These are phyloP conservation scores for Portunus trituberculatus DNA, from an alignment of 1,140 invertebrate genomes.

Conservation along the genomic window DNA sequence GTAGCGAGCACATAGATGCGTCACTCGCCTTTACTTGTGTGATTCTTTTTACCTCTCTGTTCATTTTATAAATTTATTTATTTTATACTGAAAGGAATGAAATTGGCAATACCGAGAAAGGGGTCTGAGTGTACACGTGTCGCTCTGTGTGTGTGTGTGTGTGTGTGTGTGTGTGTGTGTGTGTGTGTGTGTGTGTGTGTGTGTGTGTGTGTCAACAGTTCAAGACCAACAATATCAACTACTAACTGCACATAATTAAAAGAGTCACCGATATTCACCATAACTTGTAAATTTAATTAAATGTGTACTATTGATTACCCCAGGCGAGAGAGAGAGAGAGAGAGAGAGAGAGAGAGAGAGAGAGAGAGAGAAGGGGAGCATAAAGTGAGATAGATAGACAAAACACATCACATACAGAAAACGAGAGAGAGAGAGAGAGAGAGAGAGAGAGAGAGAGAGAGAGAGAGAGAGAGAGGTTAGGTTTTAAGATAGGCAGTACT, in stretches of 20 bases:
- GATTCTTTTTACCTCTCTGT: background rate
- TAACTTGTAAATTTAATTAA: background rate
- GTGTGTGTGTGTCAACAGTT: background rate
- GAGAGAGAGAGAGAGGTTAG: background rate
- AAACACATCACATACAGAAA: no score
- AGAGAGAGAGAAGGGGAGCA: slow-evolving; percentile 34
- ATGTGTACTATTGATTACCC: background rate
- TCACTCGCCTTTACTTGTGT: no score
- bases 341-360: slow-evolving; percentile 37
- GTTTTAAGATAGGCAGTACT: no score
- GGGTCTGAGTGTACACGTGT: background rate
- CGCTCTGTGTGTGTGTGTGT: slow-evolving; percentile 34
- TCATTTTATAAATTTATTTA: no score
- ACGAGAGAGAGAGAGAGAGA: no score
- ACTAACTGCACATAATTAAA: background rate
- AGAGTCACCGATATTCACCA: background rate
- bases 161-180: slow-evolving; percentile 24
- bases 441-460: no score
- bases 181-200: slow-evolving; percentile 48
- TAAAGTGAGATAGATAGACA: no score
- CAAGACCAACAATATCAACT: background rate
- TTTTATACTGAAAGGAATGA: no score
- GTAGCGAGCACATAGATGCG: no score
- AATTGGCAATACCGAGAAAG: no score
- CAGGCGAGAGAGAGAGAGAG: slow-evolving; percentile 1